Evolutionary conservation across 2,113 vertebrate genomes (phyloP).

Genomic region (Argyrosomus japonicus): DNA sequence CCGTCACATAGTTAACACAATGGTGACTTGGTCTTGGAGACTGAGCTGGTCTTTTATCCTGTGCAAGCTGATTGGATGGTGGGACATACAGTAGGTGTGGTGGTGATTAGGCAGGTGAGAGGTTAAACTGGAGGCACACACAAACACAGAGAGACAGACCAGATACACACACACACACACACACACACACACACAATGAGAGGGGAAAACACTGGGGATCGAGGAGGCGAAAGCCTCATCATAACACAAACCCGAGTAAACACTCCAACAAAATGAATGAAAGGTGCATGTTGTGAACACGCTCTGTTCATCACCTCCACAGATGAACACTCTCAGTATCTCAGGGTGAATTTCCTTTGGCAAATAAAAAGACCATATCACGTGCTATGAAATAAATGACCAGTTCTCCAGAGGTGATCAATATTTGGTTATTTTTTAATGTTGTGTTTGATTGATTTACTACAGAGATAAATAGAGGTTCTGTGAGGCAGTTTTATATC

Average conservation of each 20-base stretch:
- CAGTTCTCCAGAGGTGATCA: conserved; percentile 4
- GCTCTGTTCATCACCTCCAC: background rate
- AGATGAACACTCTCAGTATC: background rate
- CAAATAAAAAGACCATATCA: background rate
- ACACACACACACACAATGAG: too few species aligned
- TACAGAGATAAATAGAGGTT: conserved; percentile 47
- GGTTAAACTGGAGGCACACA: too few species aligned
- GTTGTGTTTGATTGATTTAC: conserved; percentile 42
- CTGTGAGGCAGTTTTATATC: conserved; percentile 24
- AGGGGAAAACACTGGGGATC: too few species aligned
- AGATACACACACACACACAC: too few species aligned
- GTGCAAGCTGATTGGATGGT: too few species aligned
- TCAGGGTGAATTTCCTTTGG: background rate
- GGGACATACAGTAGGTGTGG: too few species aligned
- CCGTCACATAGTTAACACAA: too few species aligned
- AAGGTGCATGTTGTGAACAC: background rate
- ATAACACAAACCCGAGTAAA: background rate
- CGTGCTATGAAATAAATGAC: conserved; percentile 7
- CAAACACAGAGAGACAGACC: too few species aligned
- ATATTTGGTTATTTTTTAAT: conserved; percentile 50
- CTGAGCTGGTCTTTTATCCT: too few species aligned
- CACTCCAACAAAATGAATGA: background rate
- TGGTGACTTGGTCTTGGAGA: too few species aligned
- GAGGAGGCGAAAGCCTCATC: too few species aligned
- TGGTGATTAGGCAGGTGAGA: too few species aligned